phyloP scores from a whole-genome alignment of 2,113 vertebrate genomes.

The Phaethon lepturus region DNA sequence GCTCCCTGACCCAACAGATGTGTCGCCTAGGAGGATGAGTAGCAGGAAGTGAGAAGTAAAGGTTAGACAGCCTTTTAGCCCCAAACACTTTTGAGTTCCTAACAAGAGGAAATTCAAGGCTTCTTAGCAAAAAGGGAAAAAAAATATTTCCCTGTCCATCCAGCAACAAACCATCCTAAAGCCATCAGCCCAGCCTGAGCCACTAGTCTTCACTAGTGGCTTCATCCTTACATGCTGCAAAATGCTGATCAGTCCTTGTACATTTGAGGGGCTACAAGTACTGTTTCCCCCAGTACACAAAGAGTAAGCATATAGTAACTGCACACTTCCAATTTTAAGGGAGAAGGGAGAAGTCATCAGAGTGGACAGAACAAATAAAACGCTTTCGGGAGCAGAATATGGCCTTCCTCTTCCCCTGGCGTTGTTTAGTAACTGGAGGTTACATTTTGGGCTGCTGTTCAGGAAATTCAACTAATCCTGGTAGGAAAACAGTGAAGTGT shows the following conservation, averaged over 20 bases:
- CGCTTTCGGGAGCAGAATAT: background rate
- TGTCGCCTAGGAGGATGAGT: background rate
- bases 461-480: slow-evolving; percentile 5
- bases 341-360: background rate
- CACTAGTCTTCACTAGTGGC: background rate
- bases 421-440: background rate
- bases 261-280: background rate
- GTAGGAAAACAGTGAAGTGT: background rate
- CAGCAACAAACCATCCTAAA: background rate
- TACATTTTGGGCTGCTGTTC: slow-evolving; percentile 7
- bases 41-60: background rate
- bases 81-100: background rate
- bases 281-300: background rate
- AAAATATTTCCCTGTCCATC: background rate
- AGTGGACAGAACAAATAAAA: background rate
- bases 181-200: background rate
- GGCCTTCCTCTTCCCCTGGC: background rate
- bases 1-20: background rate
- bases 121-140: background rate
- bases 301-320: background rate
- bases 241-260: background rate
- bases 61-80: background rate
- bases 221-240: background rate
- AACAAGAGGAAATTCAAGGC: background rate
- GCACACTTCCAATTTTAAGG: background rate